Percentiles rank a stretch among this genome's conserved stretches.
Conservation (phyloP, 2,888 invertebrate genomes). For the Silvanus unidentatus region DNA sequence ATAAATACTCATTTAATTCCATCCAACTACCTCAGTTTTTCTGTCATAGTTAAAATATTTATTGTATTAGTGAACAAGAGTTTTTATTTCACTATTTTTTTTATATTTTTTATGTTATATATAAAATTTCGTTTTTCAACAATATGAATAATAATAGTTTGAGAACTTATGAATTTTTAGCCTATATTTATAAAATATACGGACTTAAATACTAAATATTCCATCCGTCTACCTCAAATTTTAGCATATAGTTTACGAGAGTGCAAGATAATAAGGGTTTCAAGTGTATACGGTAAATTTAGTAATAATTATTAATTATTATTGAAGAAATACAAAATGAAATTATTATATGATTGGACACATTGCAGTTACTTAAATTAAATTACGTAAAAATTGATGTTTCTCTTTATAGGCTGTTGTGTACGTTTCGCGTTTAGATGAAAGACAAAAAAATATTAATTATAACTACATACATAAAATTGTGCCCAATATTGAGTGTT, state of each 20-base stretch:
- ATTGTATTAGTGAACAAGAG: conserved; percentile 9
- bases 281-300: conserved; percentile 44
- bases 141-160: no score
- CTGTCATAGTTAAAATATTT: conserved; percentile 30
- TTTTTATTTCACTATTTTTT: conserved; percentile 19
- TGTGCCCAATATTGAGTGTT: conserved; percentile 31
- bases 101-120: conserved; percentile 6
- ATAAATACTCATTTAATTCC: conserved; percentile 49
- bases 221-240: conserved; percentile 48
- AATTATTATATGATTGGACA: conserved; percentile 21
- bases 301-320: conserved; percentile 25
- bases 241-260: conserved; percentile 30
- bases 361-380: conserved; percentile 39
- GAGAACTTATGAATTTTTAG: no score
- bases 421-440: conserved; percentile 33
- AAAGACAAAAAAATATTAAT: neutral
- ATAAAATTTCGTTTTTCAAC: neutral
- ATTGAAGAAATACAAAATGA: neutral
- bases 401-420: conserved; percentile 34
- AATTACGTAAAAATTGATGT: conserved; percentile 34
- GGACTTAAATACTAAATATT: conserved; percentile 32
- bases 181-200: no score
- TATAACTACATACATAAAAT: conserved; percentile 19
- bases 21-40: conserved; percentile 66
- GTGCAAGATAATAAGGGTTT: conserved; percentile 46